phyloP scores from a whole-genome alignment of 2,797 vertebrate species.

The Lemur catta region DNA sequence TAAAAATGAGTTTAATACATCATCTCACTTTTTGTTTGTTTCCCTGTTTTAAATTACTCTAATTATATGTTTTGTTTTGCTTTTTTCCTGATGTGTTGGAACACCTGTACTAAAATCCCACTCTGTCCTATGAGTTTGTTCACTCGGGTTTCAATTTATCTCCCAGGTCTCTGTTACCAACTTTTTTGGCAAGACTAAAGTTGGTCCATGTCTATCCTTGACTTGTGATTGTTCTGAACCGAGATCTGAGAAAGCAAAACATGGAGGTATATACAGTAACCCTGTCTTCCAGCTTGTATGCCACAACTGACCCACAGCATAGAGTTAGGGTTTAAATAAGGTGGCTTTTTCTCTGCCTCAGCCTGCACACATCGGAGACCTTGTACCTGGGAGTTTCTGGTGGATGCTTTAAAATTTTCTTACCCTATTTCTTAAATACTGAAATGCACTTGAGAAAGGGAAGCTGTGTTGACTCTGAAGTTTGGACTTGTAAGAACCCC shows the following conservation, averaged over 20 bases:
- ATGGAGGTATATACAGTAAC: neutral
- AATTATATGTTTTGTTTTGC: neutral
- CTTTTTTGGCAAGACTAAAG: neutral
- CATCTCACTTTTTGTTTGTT: neutral
- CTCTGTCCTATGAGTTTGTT: neutral
- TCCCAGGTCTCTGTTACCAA: neutral
- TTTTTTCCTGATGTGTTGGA: neutral
- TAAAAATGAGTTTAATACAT: slow-evolving; percentile 29
- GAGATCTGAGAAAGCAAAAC: neutral
- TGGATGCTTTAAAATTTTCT: neutral
- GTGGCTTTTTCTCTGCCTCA: neutral
- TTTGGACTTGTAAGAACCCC: neutral
- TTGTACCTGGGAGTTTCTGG: neutral
- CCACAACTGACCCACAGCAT: too few relatives aligned
- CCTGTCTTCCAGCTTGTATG: neutral
- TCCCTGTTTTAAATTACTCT: neutral
- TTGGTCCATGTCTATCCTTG: neutral
- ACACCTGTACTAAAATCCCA: neutral
- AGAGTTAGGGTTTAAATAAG: neutral
- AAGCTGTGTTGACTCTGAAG: neutral
- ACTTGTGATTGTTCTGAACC: neutral
- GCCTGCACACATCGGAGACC: neutral
- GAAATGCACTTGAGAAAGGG: neutral
- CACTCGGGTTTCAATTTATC: neutral
- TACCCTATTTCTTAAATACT: neutral